phyloP scores from a whole-genome alignment of 2,797 vertebrate species.

The Myotis myotis region DNA sequence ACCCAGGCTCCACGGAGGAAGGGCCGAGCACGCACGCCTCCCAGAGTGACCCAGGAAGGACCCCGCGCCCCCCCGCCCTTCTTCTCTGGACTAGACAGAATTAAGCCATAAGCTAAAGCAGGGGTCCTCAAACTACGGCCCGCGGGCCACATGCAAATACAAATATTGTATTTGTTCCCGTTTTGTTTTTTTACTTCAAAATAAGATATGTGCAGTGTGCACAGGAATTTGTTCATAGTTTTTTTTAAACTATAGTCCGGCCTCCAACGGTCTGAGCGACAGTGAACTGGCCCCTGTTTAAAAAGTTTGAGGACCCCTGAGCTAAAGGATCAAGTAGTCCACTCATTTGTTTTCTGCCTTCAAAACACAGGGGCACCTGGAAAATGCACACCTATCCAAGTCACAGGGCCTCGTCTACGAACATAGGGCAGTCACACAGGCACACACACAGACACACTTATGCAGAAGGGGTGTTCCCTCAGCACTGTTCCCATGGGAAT shows the following conservation, averaged over 20 bases:
- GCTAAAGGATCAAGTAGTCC: constrained; percentile 55
- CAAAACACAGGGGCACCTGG: constrained; percentile 46
- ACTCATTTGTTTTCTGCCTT: constrained; percentile 53
- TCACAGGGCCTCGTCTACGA: constrained; percentile 69
- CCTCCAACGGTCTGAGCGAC: too few species aligned
- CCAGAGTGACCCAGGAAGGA: constrained; percentile 69
- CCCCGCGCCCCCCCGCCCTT: not conserved
- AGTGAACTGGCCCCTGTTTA: too few species aligned
- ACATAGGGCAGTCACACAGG: constrained; percentile 51
- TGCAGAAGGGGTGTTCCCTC: not conserved
- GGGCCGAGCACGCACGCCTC: not conserved
- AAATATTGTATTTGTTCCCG: too few species aligned
- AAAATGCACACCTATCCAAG: constrained; percentile 75
- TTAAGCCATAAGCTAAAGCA: constrained; percentile 58
- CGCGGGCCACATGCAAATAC: too few species aligned
- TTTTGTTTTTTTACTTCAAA: too few species aligned
- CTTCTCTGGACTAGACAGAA: constrained; percentile 37
- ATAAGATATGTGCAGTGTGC: too few species aligned
- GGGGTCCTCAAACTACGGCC: too few species aligned
- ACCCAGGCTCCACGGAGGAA: not conserved
- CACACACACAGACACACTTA: not conserved
- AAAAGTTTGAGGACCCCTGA: not conserved
- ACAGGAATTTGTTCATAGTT: too few species aligned
- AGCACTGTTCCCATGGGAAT: not conserved
- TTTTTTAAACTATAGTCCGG: too few species aligned